These are phyloP conservation scores for Myotis brandtii DNA, from an alignment of 2,113 vertebrate species.

Conservation along the genomic window DNA sequence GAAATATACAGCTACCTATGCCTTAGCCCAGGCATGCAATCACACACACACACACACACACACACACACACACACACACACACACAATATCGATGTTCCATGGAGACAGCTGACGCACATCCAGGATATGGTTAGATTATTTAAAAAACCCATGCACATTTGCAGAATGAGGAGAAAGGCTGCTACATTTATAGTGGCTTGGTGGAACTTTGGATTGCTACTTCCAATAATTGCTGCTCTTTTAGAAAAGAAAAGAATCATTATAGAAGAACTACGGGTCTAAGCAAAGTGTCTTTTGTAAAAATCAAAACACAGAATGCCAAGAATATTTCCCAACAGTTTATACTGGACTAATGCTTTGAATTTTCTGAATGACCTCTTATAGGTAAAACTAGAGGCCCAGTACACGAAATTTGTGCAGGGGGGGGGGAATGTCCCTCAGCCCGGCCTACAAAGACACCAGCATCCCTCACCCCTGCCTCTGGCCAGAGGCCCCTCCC, in stretches of 20 bases:
- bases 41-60: background rate
- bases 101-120: background rate
- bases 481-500: too few species aligned
- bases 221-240: background rate
- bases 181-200: background rate
- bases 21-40: slow-evolving; percentile 14
- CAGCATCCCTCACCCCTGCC: too few species aligned
- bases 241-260: background rate
- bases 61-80: background rate
- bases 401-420: too few species aligned
- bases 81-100: background rate
- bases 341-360: background rate
- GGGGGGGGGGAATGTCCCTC: too few species aligned
- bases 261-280: background rate
- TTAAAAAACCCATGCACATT: background rate
- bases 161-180: background rate
- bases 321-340: slow-evolving; percentile 40
- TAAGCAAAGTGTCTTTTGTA: slow-evolving; percentile 11
- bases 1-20: background rate
- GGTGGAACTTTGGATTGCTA: background rate
- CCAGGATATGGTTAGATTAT: background rate
- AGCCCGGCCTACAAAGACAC: too few species aligned
- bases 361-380: slow-evolving; percentile 11
- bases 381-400: background rate
- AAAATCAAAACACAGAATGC: background rate